phyloP scores from a whole-genome alignment of 2,113 vertebrate genomes.

The Oreochromis aureus region DNA sequence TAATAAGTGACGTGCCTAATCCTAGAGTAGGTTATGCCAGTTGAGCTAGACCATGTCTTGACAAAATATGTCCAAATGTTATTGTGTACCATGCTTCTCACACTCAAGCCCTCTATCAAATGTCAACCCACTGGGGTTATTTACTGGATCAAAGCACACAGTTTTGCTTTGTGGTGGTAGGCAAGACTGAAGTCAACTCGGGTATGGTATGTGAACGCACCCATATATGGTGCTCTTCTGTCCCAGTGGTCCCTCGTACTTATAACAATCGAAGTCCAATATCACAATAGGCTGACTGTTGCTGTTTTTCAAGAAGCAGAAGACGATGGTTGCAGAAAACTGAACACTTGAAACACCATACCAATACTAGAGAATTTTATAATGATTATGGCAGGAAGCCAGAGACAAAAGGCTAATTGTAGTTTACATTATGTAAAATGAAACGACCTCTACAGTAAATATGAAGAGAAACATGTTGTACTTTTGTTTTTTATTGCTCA shows the following conservation, averaged over 20 bases:
- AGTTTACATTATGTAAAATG: neutral
- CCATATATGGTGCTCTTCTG: conserved; percentile 3
- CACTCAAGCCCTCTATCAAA: conserved; percentile 27
- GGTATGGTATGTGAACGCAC: conserved; percentile 10
- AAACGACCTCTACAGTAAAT: neutral
- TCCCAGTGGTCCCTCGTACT: neutral
- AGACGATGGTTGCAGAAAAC: neutral
- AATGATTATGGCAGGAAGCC: neutral
- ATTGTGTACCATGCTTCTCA: conserved; percentile 21
- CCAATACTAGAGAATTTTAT: neutral
- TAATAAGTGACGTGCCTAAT: conserved; percentile 18
- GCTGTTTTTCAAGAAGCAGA: neutral
- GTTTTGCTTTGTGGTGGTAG: conserved; percentile 20
- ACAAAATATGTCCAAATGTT: conserved; percentile 58
- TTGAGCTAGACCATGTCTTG: conserved; percentile 3
- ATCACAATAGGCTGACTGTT: neutral
- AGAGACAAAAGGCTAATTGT: neutral
- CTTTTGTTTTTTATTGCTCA: neutral
- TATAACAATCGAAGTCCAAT: neutral
- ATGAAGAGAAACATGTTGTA: neutral
- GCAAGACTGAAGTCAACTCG: neutral
- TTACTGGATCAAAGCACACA: conserved; percentile 31
- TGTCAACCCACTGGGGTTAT: conserved; percentile 28
- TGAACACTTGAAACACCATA: neutral
- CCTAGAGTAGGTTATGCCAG: neutral